phyloP scores from a whole-genome alignment of 1,140 invertebrate species.

The Rhizoglyphus robini region DNA sequence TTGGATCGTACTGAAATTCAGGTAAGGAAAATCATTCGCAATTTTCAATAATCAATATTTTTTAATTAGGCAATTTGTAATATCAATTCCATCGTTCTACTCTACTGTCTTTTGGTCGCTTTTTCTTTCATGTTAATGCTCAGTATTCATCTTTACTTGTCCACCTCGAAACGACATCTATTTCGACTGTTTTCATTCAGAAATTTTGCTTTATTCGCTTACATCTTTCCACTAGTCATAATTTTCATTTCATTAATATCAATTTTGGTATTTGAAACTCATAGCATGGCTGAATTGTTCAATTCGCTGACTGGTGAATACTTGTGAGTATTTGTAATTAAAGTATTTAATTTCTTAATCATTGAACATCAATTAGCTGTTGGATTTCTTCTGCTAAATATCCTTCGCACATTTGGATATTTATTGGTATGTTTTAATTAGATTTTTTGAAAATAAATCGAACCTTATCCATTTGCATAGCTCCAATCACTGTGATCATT shows the following conservation, averaged over 20 bases:
- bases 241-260: not conserved
- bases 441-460: no score
- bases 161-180: not conserved
- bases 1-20: not conserved
- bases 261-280: not conserved
- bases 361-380: not conserved
- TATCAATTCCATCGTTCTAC: slow-evolving; percentile 30
- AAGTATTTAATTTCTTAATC: not conserved
- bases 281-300: not conserved
- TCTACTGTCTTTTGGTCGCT: slow-evolving; percentile 35
- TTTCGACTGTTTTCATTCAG: not conserved
- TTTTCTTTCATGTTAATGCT: slow-evolving; percentile 39
- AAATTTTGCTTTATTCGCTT: slow-evolving; percentile 3
- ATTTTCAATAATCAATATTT: no score
- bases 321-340: slow-evolving; percentile 16
- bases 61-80: not conserved
- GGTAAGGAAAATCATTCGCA: not conserved
- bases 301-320: not conserved
- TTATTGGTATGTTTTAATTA: no score
- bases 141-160: slow-evolving; percentile 35
- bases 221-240: not conserved
- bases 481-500: not conserved
- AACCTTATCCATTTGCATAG: no score
- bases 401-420: slow-evolving; percentile 13
- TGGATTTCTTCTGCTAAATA: slow-evolving; percentile 1